phyloP scores from a whole-genome alignment of 2,797 vertebrate genomes.

The Channa striata region DNA sequence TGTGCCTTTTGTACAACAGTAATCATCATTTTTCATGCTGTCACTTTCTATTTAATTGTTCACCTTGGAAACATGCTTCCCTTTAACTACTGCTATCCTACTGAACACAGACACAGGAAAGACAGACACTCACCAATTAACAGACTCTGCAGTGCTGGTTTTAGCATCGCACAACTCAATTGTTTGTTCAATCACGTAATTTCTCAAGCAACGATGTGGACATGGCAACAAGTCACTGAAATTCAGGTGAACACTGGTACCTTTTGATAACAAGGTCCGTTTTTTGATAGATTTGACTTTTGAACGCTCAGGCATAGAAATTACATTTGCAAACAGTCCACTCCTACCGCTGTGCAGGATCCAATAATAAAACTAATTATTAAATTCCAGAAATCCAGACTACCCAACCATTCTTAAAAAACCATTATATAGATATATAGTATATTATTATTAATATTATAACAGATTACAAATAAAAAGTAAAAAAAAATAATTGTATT shows the following conservation, averaged over 20 bases:
- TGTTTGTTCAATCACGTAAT: conserved; percentile 90
- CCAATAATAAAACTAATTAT: background rate
- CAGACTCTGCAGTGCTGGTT: conserved; percentile 84
- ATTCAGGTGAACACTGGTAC: conserved; percentile 19
- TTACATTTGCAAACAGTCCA: conserved; percentile 5
- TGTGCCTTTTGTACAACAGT: conserved; percentile 91
- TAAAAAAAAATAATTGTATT: too few species aligned
- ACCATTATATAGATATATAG: too few species aligned
- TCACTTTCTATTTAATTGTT: conserved; percentile 96
- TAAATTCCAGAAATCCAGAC: too few species aligned
- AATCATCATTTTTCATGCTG: conserved; percentile 97
- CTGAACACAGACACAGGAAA: conserved; percentile 86
- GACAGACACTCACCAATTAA: conserved; percentile 88
- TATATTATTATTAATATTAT: too few species aligned
- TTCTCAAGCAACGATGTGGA: conserved; percentile 84
- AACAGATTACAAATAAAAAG: too few species aligned
- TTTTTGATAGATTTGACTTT: background rate
- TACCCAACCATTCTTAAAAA: too few species aligned
- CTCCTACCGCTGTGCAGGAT: background rate
- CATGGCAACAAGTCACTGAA: conserved; percentile 30
- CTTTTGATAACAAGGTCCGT: conserved; percentile 31
- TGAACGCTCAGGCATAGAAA: conserved; percentile 26
- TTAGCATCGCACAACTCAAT: conserved; percentile 94
- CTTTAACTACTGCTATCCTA: conserved; percentile 90
- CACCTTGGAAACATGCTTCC: conserved; percentile 89